Conservation (phyloP, 2,888 invertebrate genomes). For the Elgonia sp. region DNA sequence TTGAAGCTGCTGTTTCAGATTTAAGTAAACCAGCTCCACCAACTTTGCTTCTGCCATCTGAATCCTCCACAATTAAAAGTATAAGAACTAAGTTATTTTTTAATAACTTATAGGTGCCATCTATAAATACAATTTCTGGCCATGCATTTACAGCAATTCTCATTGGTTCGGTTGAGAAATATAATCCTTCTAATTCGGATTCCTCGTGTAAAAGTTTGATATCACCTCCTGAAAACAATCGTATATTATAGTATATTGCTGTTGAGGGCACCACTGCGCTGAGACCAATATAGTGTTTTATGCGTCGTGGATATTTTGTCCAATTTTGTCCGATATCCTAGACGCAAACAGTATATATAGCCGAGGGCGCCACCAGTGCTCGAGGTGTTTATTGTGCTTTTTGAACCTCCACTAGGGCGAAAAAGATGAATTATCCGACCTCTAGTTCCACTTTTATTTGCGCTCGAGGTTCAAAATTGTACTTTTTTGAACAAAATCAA, state of each 20-base stretch:
- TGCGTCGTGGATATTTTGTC: too few species aligned
- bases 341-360: too few species aligned
- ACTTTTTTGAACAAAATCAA: too few species aligned
- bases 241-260: background rate
- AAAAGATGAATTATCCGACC: too few species aligned
- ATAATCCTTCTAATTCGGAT: conserved; percentile 26
- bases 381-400: too few species aligned
- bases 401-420: too few species aligned
- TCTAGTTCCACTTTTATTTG: too few species aligned
- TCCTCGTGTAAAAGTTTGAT: conserved; percentile 10
- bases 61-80: conserved; percentile 62
- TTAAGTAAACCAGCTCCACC: conserved; percentile 59
- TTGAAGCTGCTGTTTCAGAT: conserved; percentile 38
- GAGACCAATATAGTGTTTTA: too few species aligned
- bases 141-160: conserved; percentile 32
- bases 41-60: conserved; percentile 50
- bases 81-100: conserved; percentile 33
- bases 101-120: conserved; percentile 45
- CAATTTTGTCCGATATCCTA: too few species aligned
- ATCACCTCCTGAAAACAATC: conserved; percentile 20
- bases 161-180: conserved; percentile 50
- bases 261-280: too few species aligned
- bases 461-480: too few species aligned
- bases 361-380: too few species aligned
- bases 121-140: conserved; percentile 51